Evolutionary conservation across 1,140 invertebrate genomes (phyloP).

Genomic region (Rhyzopertha dominica): DNA sequence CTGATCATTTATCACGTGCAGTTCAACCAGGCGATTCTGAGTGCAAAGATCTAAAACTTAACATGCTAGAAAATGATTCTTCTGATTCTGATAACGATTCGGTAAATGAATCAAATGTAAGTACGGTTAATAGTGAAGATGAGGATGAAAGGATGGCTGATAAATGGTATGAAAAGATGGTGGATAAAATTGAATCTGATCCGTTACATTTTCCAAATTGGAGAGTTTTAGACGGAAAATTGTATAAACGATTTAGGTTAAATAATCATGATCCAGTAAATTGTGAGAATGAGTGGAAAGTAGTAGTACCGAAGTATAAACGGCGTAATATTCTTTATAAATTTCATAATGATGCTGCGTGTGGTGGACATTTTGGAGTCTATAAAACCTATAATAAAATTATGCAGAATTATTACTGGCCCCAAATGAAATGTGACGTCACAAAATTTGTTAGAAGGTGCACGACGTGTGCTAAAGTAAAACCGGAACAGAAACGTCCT

Average conservation of each 20-base stretch:
- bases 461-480: not conserved
- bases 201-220: slow-evolving; percentile 2
- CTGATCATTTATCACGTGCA: too few species aligned
- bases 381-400: slow-evolving; percentile 10
- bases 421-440: slow-evolving; percentile 8
- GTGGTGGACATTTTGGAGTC: slow-evolving; percentile 1
- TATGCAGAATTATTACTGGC: slow-evolving; percentile 7
- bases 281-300: not conserved
- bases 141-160: not conserved
- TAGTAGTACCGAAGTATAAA: slow-evolving; percentile 4
- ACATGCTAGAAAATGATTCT: too few species aligned
- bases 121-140: too few species aligned
- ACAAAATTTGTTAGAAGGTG: slow-evolving; percentile 1
- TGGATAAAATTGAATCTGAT: not conserved
- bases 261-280: not conserved
- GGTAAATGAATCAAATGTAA: too few species aligned
- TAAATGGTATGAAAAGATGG: not conserved
- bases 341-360: not conserved
- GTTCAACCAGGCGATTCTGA: too few species aligned
- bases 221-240: not conserved
- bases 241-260: slow-evolving; percentile 1
- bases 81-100: too few species aligned
- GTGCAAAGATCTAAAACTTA: too few species aligned
- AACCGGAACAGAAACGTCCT: slow-evolving; percentile 6
- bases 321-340: not conserved